Percentiles rank a stretch among this genome's conserved stretches.
Conservation (phyloP, 2,797 vertebrate genomes). For the Meda fulgida region DNA sequence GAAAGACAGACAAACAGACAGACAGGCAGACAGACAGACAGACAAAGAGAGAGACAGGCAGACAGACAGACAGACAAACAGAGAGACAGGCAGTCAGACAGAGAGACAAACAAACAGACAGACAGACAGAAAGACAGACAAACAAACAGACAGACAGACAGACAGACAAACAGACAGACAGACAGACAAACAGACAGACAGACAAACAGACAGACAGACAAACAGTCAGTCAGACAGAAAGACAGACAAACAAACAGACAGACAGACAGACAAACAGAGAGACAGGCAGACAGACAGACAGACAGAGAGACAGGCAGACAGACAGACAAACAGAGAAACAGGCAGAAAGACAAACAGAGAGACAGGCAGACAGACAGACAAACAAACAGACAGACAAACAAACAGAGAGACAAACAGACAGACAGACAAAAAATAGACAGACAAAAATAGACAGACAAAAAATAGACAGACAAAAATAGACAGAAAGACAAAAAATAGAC, state of each 20-base stretch:
- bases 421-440: rapidly evolving
- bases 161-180: rapidly evolving
- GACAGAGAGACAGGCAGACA: too few relatives aligned
- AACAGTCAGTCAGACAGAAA: not conserved
- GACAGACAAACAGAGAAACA: too few relatives aligned
- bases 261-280: too few relatives aligned
- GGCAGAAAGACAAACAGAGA: too few relatives aligned
- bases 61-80: rapidly evolving
- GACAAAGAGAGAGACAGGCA: rapidly evolving
- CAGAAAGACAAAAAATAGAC: too few relatives aligned
- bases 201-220: rapidly evolving
- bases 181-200: rapidly evolving
- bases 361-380: rapidly evolving
- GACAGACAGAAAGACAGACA: rapidly evolving
- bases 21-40: rapidly evolving
- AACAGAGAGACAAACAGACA: too few relatives aligned
- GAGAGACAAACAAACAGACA: rapidly evolving
- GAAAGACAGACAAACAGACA: rapidly evolving
- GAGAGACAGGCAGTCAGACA: too few relatives aligned
- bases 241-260: too few relatives aligned
- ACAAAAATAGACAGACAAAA: too few relatives aligned
- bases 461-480: too few relatives aligned
- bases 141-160: rapidly evolving
- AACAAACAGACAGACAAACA: too few relatives aligned
- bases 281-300: too few relatives aligned